Evolutionary conservation across 2,888 invertebrate genomes (phyloP).

Genomic region (Autographa gamma): DNA sequence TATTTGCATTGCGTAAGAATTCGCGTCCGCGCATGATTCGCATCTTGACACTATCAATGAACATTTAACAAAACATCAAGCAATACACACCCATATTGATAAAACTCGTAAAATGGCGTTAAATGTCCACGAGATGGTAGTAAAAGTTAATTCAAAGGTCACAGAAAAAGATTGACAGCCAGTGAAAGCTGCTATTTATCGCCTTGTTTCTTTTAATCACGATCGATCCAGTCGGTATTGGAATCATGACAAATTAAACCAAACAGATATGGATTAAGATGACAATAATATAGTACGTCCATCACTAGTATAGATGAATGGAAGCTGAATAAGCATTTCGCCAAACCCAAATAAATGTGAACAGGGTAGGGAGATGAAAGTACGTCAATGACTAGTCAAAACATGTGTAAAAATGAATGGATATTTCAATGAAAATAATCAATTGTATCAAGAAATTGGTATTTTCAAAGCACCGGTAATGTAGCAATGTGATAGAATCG

Average conservation of each 20-base stretch:
- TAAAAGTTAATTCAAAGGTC: conserved; percentile 24
- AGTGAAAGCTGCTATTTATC: conserved; percentile 19
- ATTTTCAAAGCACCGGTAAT: not conserved
- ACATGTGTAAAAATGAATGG: not conserved
- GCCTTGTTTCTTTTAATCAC: not conserved
- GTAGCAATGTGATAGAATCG: not conserved
- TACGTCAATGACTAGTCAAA: not conserved
- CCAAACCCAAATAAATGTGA: too few relatives aligned
- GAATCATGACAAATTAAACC: not conserved
- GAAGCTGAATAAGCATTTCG: too few relatives aligned
- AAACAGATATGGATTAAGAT: not conserved
- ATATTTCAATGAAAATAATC: not conserved
- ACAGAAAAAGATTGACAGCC: conserved; percentile 22
- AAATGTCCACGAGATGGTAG: conserved; percentile 17
- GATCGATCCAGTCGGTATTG: not conserved
- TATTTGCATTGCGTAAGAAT: not conserved
- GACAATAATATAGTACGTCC: not conserved
- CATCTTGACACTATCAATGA: not conserved
- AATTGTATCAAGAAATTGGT: not conserved
- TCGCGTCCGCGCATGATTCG: not conserved
- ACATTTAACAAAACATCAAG: conserved; percentile 2
- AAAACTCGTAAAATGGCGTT: conserved; percentile 23
- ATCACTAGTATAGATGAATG: too few relatives aligned
- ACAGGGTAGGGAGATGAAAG: too few relatives aligned
- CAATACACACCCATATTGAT: conserved; percentile 12